Percentiles rank a stretch among this genome's conserved stretches.
Conservation (phyloP, 2,113 vertebrate genomes). For the Limnothrissa miodon region DNA sequence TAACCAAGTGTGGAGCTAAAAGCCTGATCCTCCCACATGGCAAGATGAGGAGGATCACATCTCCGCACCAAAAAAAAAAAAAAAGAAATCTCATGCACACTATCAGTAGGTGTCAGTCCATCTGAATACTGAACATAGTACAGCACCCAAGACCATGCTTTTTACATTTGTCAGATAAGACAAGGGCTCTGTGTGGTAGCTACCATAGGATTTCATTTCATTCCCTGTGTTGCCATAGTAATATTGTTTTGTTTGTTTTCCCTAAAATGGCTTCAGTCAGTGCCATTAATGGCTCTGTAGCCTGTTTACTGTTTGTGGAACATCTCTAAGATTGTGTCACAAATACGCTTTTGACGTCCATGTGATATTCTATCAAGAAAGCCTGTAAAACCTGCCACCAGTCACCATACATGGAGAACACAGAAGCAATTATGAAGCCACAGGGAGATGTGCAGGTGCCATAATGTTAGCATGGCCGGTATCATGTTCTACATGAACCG, state of each 20-base stretch:
- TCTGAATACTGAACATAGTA: too few species aligned
- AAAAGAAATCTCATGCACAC: background rate
- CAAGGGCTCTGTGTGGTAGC: background rate
- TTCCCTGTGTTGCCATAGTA: background rate
- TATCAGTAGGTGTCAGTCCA: background rate
- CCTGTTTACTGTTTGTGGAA: background rate
- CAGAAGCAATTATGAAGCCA: background rate
- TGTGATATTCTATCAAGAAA: background rate
- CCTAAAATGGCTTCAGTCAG: too few species aligned
- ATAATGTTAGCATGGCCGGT: background rate
- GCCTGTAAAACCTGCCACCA: constrained; percentile 23
- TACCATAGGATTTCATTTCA: background rate
- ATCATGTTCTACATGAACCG: background rate
- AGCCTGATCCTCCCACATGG: constrained; percentile 41
- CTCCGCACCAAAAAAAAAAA: background rate
- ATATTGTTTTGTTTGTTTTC: background rate
- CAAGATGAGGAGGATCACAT: constrained; percentile 15
- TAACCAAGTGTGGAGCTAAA: constrained; percentile 42
- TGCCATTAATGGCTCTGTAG: background rate
- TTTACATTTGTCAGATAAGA: background rate
- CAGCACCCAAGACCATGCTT: too few species aligned
- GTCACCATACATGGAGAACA: background rate
- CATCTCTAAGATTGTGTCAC: background rate
- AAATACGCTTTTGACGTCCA: background rate
- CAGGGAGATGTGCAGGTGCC: background rate